Evolutionary conservation across 2,797 vertebrate species (phyloP).

Genomic region (Sebastes nivosus): DNA sequence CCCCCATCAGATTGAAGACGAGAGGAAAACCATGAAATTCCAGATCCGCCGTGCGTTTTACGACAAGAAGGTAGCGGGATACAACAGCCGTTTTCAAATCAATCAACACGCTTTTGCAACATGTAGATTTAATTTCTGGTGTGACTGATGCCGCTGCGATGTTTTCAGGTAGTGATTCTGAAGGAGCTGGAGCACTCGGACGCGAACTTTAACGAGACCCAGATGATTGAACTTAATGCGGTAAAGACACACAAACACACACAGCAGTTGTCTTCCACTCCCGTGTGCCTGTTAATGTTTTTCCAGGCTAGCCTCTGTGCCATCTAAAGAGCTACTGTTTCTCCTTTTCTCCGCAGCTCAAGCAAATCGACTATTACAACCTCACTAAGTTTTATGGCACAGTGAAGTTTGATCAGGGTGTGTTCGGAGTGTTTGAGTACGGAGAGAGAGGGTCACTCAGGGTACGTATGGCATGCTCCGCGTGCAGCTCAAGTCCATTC

Average conservation of each 20-base stretch:
- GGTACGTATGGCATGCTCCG: slow-evolving; percentile 76
- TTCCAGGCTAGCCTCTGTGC: neutral
- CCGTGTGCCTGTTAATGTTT: slow-evolving; percentile 7
- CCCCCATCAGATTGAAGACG: slow-evolving; percentile 89
- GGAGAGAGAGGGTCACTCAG: slow-evolving; percentile 93
- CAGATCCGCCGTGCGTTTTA: slow-evolving; percentile 88
- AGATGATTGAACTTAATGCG: slow-evolving; percentile 92
- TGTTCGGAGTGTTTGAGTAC: slow-evolving; percentile 93
- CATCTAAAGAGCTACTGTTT: neutral
- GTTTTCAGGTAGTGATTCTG: slow-evolving; percentile 89
- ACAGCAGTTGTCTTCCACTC: neutral
- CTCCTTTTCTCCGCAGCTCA: slow-evolving; percentile 79
- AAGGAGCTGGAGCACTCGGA: slow-evolving; percentile 92
- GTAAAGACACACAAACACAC: slow-evolving; percentile 68
- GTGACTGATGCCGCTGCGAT: neutral
- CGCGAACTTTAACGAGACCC: slow-evolving; percentile 89
- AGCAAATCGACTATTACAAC: slow-evolving; percentile 96
- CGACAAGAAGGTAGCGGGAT: slow-evolving; percentile 89
- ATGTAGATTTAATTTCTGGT: neutral
- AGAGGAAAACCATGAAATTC: slow-evolving; percentile 83
- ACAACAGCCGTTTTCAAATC: neutral
- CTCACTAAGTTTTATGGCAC: slow-evolving; percentile 99
- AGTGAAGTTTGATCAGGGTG: slow-evolving; percentile 88
- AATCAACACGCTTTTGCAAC: neutral
- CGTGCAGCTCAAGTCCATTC: neutral